Percentiles rank a stretch among this genome's conserved stretches.
These are phyloP conservation scores for Ophion ventricosus DNA, from an alignment of 2,888 invertebrate genomes.

Conservation along the genomic window DNA sequence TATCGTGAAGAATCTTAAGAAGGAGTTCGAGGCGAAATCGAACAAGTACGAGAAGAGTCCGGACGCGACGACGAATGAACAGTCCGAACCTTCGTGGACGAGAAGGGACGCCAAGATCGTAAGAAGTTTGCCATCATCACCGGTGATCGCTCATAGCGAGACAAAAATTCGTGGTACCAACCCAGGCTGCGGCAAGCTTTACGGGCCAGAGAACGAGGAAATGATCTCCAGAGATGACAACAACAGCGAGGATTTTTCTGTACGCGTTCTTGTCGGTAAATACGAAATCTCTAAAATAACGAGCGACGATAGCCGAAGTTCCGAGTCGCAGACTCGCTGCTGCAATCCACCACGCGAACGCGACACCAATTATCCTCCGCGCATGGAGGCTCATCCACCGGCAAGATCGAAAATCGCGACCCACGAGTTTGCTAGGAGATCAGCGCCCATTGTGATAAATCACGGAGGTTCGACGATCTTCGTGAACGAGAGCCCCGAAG, in stretches of 20 bases:
- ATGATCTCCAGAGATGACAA: constrained; percentile 59
- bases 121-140: constrained; percentile 84
- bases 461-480: constrained; percentile 69
- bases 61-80: constrained; percentile 57
- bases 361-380: constrained; percentile 67
- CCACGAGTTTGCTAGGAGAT: constrained; percentile 78
- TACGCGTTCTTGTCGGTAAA: constrained; percentile 90
- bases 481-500: constrained; percentile 72
- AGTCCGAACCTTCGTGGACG: constrained; percentile 71
- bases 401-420: constrained; percentile 79
- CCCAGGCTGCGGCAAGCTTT: neutral
- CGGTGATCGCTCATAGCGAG: constrained; percentile 86
- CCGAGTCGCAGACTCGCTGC: constrained; percentile 76
- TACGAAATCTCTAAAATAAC: constrained; percentile 86
- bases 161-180: constrained; percentile 74
- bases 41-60: constrained; percentile 78
- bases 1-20: constrained; percentile 93
- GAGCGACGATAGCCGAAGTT: constrained; percentile 70
- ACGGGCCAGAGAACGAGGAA: neutral
- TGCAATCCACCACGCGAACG: constrained; percentile 71
- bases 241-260: constrained; percentile 87
- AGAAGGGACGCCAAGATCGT: constrained; percentile 79
- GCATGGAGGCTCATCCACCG: constrained; percentile 78
- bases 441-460: constrained; percentile 79
- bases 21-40: constrained; percentile 94